Percentiles rank a stretch among this genome's conserved stretches.
Conservation (phyloP, 2,888 invertebrate genomes). For the Helleia helle region DNA sequence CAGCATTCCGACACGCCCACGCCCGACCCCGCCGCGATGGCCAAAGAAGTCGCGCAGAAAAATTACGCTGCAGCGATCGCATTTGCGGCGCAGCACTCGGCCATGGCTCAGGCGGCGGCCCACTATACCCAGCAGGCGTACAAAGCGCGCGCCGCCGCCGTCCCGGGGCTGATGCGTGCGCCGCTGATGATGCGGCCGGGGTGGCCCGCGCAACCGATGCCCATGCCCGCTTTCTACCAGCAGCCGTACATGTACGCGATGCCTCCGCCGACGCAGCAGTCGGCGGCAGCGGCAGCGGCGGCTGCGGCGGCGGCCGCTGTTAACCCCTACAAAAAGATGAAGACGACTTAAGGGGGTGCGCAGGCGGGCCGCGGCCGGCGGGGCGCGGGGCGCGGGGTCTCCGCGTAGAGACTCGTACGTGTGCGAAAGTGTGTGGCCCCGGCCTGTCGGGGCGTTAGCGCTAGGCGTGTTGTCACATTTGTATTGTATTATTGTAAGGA, state of each 20-base stretch:
- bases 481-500: conserved; percentile 70
- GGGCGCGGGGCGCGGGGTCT: conserved; percentile 68
- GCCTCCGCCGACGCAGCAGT: conserved; percentile 62
- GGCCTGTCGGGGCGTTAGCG: conserved; percentile 68
- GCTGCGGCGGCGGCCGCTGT: conserved; percentile 65
- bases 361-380: conserved; percentile 44
- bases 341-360: conserved; percentile 80
- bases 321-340: conserved; percentile 93
- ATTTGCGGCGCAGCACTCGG: conserved; percentile 56
- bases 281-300: conserved; percentile 52
- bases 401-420: conserved; percentile 68
- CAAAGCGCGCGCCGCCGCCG: conserved; percentile 79
- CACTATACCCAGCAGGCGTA: conserved; percentile 75
- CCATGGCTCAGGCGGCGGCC: conserved; percentile 60
- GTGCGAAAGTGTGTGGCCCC: conserved; percentile 61
- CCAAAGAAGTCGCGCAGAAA: conserved; percentile 88
- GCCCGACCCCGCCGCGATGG: conserved; percentile 78
- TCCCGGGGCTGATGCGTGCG: conserved; percentile 57
- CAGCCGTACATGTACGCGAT: conserved; percentile 68
- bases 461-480: conserved; percentile 71
- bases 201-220: conserved; percentile 65
- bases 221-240: conserved; percentile 63
- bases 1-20: conserved; percentile 25
- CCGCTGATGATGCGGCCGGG: conserved; percentile 59
- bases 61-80: conserved; percentile 82